Base-by-base conservation (phyloP, 1,140 invertebrate species). In the Amphibalanus amphitrite region DNA sequence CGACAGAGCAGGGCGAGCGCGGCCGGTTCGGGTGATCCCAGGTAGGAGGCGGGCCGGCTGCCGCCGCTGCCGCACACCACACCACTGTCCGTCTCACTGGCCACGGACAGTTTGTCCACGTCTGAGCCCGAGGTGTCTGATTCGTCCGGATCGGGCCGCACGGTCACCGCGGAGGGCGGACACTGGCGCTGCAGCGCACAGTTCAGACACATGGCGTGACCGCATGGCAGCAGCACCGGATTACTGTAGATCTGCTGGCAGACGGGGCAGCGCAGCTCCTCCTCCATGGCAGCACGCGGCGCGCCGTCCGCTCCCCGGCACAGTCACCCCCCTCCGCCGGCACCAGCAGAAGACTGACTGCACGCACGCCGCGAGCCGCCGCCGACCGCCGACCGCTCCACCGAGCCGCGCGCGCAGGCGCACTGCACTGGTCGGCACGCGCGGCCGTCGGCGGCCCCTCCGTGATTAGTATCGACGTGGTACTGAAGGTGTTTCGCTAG, bases 171-270 rank as follows among this genome's bases (percentile, higher is more conserved):
- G 3, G 26, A 26, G 10, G 20, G 23, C 23, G 64, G 3, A 6
- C 23, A n/a, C 26, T 65, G 74, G 83, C 83, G 78, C 75, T 88
- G 88, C 38, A 93, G 84, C 28, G 93, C 93, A 84, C 94, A 97
- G 74, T 88, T 86, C 70, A 96, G 82, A 80, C 95, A 98, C 71
- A 97, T 81, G 26, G 92, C 89, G 82, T 98, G 95, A 77, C 91
- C 93, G 80, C 95, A 97, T 47, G 94, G 93, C 78, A 98, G 82
- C 67, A 97, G 81, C 47, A 97, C 91, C 67, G 95, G 94, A 80
- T 97, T 94, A 75, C 86, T 88, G 79, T 89, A 96, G 69, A 96
- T 85, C 82, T 95, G 90, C 80, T 94, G 93, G 83, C 95, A 98
- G 74, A 88, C 86, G 75, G 90, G 89, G 84, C 95, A 98, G 77